phyloP scores from a whole-genome alignment of 2,888 invertebrate genomes.

The Halocaridina rubra region DNA sequence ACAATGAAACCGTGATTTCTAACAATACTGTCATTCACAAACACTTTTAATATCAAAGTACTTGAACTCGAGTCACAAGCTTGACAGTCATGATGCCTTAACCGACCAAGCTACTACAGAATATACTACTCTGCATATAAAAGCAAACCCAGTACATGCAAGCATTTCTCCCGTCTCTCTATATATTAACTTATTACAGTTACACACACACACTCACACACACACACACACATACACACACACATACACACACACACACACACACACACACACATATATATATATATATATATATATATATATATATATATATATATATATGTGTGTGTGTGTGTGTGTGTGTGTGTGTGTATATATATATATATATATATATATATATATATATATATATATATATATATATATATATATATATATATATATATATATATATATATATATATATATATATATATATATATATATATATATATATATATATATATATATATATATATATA shows the following conservation, averaged over 20 bases:
- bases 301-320: constrained; percentile 23
- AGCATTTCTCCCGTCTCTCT: no score
- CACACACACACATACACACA: background rate
- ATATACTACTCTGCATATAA: no score
- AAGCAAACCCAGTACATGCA: no score
- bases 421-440: constrained; percentile 1
- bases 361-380: constrained; percentile 28
- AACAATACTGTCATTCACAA: no score
- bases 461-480: constrained; percentile 1
- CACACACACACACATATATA: background rate
- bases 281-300: background rate
- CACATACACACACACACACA: background rate
- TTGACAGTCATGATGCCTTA: no score
- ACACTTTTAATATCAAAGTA: no score
- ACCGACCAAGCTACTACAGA: no score
- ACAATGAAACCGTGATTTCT: no score
- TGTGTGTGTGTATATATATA: background rate
- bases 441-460: constrained; percentile 5
- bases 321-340: background rate
- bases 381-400: constrained; percentile 15
- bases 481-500: background rate
- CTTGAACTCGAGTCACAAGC: no score
- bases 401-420: constrained; percentile 9
- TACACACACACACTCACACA: background rate
- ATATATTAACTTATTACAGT: background rate